Conservation (phyloP, 1,140 invertebrate genomes). For the Scaptomyza graminum region DNA sequence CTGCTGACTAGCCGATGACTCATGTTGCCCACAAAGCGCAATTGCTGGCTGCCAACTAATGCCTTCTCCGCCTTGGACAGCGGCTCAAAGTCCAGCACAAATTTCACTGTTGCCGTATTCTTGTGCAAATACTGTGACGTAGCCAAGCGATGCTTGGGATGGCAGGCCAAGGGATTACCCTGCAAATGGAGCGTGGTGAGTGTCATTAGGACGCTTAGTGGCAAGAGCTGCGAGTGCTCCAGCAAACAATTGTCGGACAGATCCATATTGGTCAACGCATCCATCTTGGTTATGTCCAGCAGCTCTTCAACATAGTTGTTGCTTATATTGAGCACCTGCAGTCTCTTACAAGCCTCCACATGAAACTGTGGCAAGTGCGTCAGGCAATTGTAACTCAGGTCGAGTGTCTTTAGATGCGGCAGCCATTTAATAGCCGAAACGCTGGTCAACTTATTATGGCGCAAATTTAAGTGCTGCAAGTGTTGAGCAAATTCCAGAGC, state of each 20-base stretch:
- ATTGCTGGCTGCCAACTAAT: slow-evolving; percentile 80
- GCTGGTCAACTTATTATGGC: slow-evolving; percentile 86
- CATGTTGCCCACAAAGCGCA: slow-evolving; percentile 44
- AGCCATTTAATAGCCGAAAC: slow-evolving; percentile 84
- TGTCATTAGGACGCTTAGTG: slow-evolving; percentile 85
- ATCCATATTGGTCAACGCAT: slow-evolving; percentile 86
- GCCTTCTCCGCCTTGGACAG: slow-evolving; percentile 85
- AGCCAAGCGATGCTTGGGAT: slow-evolving; percentile 85
- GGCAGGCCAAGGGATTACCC: slow-evolving; percentile 87
- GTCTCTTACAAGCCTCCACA: slow-evolving; percentile 83
- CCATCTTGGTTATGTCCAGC: slow-evolving; percentile 84
- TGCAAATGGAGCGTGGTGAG: slow-evolving; percentile 85
- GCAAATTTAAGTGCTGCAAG: slow-evolving; percentile 86
- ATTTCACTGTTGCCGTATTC: slow-evolving; percentile 85
- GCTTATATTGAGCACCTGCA: slow-evolving; percentile 85
- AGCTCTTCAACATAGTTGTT: slow-evolving; percentile 86
- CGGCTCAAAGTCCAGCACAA: slow-evolving; percentile 85
- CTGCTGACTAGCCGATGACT: slow-evolving; percentile 46
- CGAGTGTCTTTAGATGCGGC: slow-evolving; percentile 86
- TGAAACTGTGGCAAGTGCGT: slow-evolving; percentile 85
- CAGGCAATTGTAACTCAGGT: slow-evolving; percentile 87
- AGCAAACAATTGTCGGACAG: slow-evolving; percentile 87
- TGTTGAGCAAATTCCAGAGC: slow-evolving; percentile 86
- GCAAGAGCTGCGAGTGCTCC: slow-evolving; percentile 86
- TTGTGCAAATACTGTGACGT: slow-evolving; percentile 86